Base-by-base conservation (phyloP, 2,888 invertebrate genomes). In the Tetanocera ferruginea region DNA sequence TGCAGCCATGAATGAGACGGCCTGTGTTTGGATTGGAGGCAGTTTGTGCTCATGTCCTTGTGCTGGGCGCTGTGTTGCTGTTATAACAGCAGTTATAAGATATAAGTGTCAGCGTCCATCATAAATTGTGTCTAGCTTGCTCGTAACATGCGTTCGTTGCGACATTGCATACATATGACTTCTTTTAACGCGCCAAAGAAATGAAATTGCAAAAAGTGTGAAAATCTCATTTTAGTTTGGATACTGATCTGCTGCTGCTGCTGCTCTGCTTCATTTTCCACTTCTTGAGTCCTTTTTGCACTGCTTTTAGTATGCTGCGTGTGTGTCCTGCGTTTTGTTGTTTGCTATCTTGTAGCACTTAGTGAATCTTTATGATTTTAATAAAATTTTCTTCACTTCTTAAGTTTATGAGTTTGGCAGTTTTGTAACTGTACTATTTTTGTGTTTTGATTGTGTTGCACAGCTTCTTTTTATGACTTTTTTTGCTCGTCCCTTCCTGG, bases 281-380 rank as follows among this genome's bases (percentile, higher is more conserved):
- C 37, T 19, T 60, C 9, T 67, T 19, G 19, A 37, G 34, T 43
- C n/a, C 11, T 67, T 64, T 11, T 25, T 37, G 25, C 34, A 19
- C 43, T 43, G 37, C 37, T 6, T 23, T 55, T 55, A 14, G 55
- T 55, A n/a, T 66, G 34, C 31, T 71, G 71, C 78, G 76, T 79
- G 74, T 81, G 80, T 80, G 79, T 80, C 77, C 78, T 80, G 78
- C 78, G 75, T 75, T 51, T 55, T 43, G 51, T 23, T 81, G 79
- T 78, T 78, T 79, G 80, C 79, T 82, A 78, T 81, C 82, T 79
- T 81, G 80, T 80, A 80, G 80, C 82, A 80, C 78, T 83, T 82
- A 81, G 80, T 78, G 80, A 80, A 81, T 82, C 78, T 83, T 83
- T 83, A 82, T 83, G 81, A 76, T 82, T 83, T 83, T 82, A 82